Conservation (phyloP, 23 tunicate species). For the Styela plicata region DNA sequence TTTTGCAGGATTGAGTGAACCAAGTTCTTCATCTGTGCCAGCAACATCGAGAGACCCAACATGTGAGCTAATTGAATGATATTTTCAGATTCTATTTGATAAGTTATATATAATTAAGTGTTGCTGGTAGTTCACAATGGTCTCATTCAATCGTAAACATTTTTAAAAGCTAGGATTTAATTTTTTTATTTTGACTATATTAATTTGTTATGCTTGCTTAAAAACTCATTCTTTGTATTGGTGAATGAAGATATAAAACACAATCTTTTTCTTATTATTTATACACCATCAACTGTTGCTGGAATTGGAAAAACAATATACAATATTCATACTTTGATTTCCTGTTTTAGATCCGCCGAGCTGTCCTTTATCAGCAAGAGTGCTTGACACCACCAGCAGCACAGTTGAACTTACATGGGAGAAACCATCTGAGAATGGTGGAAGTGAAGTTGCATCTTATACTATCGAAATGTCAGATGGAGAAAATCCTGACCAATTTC, state of each 20-base stretch:
- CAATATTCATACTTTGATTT: not conserved
- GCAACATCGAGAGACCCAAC: constrained; percentile 70
- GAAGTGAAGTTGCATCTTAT: constrained; percentile 61
- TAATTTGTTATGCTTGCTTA: not conserved
- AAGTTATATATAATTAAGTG: not conserved
- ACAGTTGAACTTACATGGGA: constrained; percentile 72
- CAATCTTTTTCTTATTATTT: no score
- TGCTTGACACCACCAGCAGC: constrained; percentile 55
- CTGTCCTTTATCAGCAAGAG: constrained; percentile 63
- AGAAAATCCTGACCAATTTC: constrained; percentile 12
- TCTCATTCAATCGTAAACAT: no score
- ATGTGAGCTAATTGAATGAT: constrained; percentile 13
- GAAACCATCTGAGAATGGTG: constrained; percentile 87
- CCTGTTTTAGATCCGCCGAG: constrained; percentile 75
- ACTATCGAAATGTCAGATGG: not conserved
- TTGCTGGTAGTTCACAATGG: no score
- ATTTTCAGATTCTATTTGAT: not conserved
- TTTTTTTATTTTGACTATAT: not conserved
- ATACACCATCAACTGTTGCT: constrained; percentile 3
- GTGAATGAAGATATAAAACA: no score
- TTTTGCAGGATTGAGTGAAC: constrained; percentile 67
- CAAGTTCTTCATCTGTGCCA: constrained; percentile 65
- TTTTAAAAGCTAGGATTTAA: no score
- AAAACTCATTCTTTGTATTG: no score
- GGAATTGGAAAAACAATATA: not conserved